phyloP scores from a whole-genome alignment of 1,140 invertebrate species.

The Araneus ventricosus region DNA sequence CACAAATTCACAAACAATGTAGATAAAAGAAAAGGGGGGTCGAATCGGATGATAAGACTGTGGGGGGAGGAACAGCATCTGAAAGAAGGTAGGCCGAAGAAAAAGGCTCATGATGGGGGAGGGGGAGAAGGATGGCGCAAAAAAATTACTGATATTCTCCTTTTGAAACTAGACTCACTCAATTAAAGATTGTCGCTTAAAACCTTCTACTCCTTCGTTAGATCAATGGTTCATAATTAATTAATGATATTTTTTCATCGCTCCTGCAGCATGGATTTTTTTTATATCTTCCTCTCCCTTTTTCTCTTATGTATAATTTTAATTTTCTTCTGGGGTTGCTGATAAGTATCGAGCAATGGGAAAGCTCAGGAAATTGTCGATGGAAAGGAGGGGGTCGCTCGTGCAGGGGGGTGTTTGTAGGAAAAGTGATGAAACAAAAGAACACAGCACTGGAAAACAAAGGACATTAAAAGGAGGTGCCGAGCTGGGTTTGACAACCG shows the following conservation, averaged over 20 bases:
- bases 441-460: conserved; percentile 62
- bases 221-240: conserved; percentile 75
- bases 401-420: background rate
- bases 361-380: conserved; percentile 69
- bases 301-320: conserved; percentile 62
- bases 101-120: background rate
- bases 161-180: conserved; percentile 73
- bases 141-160: conserved; percentile 61
- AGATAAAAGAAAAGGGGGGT: conserved; percentile 45
- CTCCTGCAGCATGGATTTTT: conserved; percentile 27
- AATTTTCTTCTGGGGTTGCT: conserved; percentile 63
- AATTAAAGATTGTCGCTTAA: conserved; percentile 73
- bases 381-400: background rate
- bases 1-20: conserved; percentile 65
- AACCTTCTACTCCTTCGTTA: conserved; percentile 66
- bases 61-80: background rate
- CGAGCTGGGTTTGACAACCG: conserved; percentile 71
- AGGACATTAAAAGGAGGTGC: conserved; percentile 70
- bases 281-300: background rate
- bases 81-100: conserved; percentile 36
- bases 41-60: conserved; percentile 14
- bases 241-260: conserved; percentile 75
- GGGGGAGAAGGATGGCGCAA: background rate
- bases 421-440: conserved; percentile 71
- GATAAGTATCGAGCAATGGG: conserved; percentile 68